Evolutionary conservation across 2,888 invertebrate genomes (phyloP).

Genomic region (Eilema sororculum): DNA sequence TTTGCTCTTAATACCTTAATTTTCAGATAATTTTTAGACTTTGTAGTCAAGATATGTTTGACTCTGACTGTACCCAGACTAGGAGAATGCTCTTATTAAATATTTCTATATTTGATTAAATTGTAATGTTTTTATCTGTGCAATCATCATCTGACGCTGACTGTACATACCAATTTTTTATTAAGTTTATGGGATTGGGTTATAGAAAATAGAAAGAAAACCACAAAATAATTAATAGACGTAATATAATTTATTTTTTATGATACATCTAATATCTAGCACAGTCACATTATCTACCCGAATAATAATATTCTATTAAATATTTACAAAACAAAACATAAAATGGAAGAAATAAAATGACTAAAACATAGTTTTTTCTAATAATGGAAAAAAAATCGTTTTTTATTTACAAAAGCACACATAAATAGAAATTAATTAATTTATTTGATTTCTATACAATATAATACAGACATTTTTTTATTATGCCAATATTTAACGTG

Average conservation of each 20-base stretch:
- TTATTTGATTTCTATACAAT: slow-evolving; percentile 20
- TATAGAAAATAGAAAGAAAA: slow-evolving; percentile 29
- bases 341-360: slow-evolving; percentile 54
- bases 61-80: too few species aligned
- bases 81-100: too few species aligned
- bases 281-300: slow-evolving; percentile 55
- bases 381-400: slow-evolving; percentile 26
- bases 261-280: slow-evolving; percentile 47
- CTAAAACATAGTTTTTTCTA: slow-evolving; percentile 41
- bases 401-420: slow-evolving; percentile 43
- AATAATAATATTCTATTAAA: slow-evolving; percentile 40
- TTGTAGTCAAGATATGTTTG: too few species aligned
- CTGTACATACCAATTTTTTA: too few species aligned
- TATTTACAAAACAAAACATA: slow-evolving; percentile 46
- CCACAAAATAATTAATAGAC: slow-evolving; percentile 45
- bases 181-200: not conserved
- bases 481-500: slow-evolving; percentile 8
- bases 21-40: too few species aligned
- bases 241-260: slow-evolving; percentile 54
- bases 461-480: not conserved
- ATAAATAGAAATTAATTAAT: slow-evolving; percentile 37
- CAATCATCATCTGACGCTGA: too few species aligned
- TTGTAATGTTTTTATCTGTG: too few species aligned
- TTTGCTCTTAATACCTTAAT: too few species aligned
- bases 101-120: too few species aligned